Conservation (phyloP, 2,888 invertebrate genomes). For the Thymelicus acteon region DNA sequence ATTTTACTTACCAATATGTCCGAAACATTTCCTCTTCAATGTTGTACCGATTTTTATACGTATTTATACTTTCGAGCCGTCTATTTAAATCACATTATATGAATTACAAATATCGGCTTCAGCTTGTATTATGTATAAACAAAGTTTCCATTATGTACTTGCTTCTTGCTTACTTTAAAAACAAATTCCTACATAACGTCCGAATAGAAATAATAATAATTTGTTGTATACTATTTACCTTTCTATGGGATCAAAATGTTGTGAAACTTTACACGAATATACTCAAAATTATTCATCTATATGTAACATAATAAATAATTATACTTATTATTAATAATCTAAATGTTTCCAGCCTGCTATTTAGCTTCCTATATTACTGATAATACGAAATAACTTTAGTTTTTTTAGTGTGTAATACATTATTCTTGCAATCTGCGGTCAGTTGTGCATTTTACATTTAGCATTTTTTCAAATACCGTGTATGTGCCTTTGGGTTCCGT, state of each 20-base stretch:
- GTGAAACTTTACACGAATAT: constrained; percentile 6
- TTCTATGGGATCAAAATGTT: neutral
- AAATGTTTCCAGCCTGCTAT: neutral
- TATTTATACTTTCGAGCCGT: neutral
- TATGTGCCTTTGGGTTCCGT: constrained; percentile 44
- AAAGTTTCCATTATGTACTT: neutral
- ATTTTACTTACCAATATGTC: neutral
- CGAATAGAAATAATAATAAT: neutral
- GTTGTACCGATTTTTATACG: neutral
- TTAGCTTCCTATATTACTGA: neutral
- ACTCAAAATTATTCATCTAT: neutral
- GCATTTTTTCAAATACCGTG: constrained; percentile 24
- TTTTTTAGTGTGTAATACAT: neutral
- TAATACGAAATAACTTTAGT: neutral
- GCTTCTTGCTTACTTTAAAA: neutral
- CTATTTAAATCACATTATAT: neutral
- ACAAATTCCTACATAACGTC: neutral
- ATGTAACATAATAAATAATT: neutral
- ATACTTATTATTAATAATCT: neutral
- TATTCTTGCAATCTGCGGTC: constrained; percentile 35
- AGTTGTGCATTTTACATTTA: constrained; percentile 38
- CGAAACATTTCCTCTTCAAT: neutral
- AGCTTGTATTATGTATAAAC: neutral
- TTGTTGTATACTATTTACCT: too few species aligned
- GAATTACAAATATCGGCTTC: neutral